A percentile compares a stretch with the other conserved stretches of the same genome.
phyloP scores from a whole-genome alignment of 2,888 invertebrate genomes.

The Tetramorium bicarinatum region DNA sequence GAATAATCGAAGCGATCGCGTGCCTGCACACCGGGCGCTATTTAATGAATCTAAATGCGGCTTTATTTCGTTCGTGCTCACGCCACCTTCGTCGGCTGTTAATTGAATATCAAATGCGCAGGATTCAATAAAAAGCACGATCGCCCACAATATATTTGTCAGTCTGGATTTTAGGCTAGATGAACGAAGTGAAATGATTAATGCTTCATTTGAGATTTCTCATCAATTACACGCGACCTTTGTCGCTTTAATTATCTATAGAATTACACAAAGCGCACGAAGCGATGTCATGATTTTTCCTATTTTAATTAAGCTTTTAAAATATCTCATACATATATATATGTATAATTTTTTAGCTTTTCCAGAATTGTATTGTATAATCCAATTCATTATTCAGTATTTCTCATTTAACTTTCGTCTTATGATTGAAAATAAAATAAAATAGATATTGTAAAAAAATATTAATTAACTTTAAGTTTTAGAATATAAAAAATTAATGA shows the following conservation, averaged over 20 bases:
- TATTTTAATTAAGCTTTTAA: slow-evolving; percentile 21
- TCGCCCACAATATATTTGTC: slow-evolving; percentile 34
- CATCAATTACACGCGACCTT: slow-evolving; percentile 15
- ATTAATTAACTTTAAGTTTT: not conserved
- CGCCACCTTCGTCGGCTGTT: not conserved
- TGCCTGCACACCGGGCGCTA: slow-evolving; percentile 10
- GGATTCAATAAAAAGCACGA: slow-evolving; percentile 54
- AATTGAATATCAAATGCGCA: slow-evolving; percentile 51
- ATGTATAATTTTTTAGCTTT: not conserved
- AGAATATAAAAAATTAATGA: not conserved
- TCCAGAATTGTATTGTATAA: not conserved
- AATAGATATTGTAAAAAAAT: not conserved
- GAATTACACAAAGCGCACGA: slow-evolving; percentile 19
- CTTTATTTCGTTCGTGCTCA: slow-evolving; percentile 41
- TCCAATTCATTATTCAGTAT: not conserved
- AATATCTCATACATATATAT: not conserved
- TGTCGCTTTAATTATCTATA: slow-evolving; percentile 28
- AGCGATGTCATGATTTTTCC: slow-evolving; percentile 2
- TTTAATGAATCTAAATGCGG: slow-evolving; percentile 47
- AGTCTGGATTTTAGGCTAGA: slow-evolving; percentile 35
- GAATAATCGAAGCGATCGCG: slow-evolving; percentile 44
- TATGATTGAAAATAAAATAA: not conserved
- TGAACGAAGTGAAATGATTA: slow-evolving; percentile 38
- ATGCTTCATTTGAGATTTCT: slow-evolving; percentile 31
- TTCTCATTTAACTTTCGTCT: not conserved